Evolutionary conservation across 2,797 vertebrate species (phyloP), one percentile per base, ranked within the genome.

Genomic region (Mus spretus): DNA sequence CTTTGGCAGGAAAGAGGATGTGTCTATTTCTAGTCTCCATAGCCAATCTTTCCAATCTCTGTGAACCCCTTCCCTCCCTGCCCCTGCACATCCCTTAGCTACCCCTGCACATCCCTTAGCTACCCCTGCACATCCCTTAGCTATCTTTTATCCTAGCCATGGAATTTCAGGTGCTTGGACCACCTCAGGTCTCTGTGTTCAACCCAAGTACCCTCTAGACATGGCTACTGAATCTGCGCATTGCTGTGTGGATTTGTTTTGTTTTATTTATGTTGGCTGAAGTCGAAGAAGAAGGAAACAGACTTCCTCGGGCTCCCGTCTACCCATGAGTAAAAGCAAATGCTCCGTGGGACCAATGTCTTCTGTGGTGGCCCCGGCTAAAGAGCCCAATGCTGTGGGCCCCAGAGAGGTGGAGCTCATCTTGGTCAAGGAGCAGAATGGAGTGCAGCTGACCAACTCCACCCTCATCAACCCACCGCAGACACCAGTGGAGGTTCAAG

Each of bases 401-500:
- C 99, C 98, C 50, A 99, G 99, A 97, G 99, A 99, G 89, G 99
- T 99, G 98, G 99, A 99, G 96, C 98, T 99, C 88, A 98, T 99
- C 94, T 98, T 99, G 89, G 98, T 99, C 44, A 99, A 99, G 97
- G 99, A 99, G 95, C 99, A 99, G 95, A 99, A 99, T 13, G 99
- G 99, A 78, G 99, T 99, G 85, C 99, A 99, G 98, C 99, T 99
- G 98, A 99, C 99, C 59, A 98, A 98, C 15, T 99, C 99, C 90
- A 98, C 99, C 80, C 97, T 99, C 86, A 98, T 99, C 93, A 98
- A 95, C 84, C 98, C 97, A 1, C 67, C 98, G 24, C 98, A 99
- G 93, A 98, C 97, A 4, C 98, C 98, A 0, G 50, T 90, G 4
- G 98, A 98, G 20, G 98, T 98, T 86, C 99, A 98, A 91, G 99